Evolutionary conservation across 2,113 vertebrate genomes (phyloP), one percentile per base, ranked within the genome.

Genomic region (Tursiops truncatus): DNA sequence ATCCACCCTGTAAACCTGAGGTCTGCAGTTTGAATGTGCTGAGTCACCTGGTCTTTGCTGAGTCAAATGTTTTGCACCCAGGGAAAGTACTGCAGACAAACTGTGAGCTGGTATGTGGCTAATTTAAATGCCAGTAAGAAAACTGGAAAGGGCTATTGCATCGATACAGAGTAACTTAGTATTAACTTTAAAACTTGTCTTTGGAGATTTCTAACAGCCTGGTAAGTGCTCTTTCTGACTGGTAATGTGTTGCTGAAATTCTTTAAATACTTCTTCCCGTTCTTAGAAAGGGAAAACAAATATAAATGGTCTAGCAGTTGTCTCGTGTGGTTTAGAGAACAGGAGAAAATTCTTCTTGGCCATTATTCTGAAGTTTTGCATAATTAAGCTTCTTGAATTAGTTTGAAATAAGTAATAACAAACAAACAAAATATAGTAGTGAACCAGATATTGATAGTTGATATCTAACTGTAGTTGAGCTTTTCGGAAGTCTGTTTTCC

Each of bases 261-360:
- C 79, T 94, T 76, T 74, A 90, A 71, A 50, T 85, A 60, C 47
- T 77, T 96, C 44, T 82, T 63, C 65, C 31, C 41, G n/a, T 68
- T 79, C 70, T 67, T 73, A 44, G 90, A 96, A 94, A 83, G 76
- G 81, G 76, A 77, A 89, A 91, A 95, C 84, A 60, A 84, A 53
- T 20, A 26, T 63, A 56, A 65, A 58, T 4, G 67, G 7, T 18
- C 21, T 33, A 83, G 62, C 18, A 3, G 2, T 62, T 31, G 56
- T 26, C 84, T 94, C 47, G 11, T 36, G 13, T 31, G 50, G 41
- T 63, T 73, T 82, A 73, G 38, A 8, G 17, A 79, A 85, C 77
- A 70, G 44, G 71, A 36, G 33, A 58, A 82, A 58, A 60, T 44
- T 6, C 2, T 53, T 60, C 36, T 79, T 63, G 58, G 41, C 26